These are phyloP conservation scores for Zosterops borbonicus DNA, from an alignment of 2,113 vertebrate genomes.

Conservation along the genomic window DNA sequence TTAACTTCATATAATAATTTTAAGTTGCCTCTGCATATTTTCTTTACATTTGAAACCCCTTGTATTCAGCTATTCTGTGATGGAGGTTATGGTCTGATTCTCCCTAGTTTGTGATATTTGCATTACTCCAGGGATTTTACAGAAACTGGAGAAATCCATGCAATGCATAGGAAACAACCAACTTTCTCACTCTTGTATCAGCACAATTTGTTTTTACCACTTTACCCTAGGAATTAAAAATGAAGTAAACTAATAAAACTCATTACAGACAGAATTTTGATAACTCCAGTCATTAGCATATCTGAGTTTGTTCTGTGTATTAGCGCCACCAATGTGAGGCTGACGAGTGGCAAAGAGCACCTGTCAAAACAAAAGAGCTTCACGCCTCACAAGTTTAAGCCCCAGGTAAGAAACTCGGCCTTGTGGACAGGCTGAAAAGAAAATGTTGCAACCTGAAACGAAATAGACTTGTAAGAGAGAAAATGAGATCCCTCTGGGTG, in stretches of 20 bases:
- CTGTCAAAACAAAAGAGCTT: constrained; percentile 87
- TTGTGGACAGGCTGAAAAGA: constrained; percentile 67
- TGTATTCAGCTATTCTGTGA: neutral
- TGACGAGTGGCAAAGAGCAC: constrained; percentile 76
- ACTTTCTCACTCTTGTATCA: constrained; percentile 26
- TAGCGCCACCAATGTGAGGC: constrained; percentile 45
- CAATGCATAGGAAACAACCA: neutral
- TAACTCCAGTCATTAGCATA: constrained; percentile 68
- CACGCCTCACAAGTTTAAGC: constrained; percentile 78
- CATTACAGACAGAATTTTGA: constrained; percentile 65
- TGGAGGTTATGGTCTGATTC: neutral
- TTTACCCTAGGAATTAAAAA: constrained; percentile 53
- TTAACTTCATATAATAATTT: neutral
- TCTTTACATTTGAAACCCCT: neutral
- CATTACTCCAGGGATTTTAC: neutral
- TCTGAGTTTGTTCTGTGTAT: constrained; percentile 64
- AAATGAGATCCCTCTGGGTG: constrained; percentile 79
- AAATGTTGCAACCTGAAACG: constrained; percentile 77
- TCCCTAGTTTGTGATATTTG: neutral
- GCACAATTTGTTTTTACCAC: constrained; percentile 57
- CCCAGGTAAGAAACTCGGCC: constrained; percentile 80
- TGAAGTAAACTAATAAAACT: constrained; percentile 67
- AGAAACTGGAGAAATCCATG: neutral
- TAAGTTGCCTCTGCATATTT: neutral
- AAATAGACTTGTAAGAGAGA: constrained; percentile 64